Evolutionary conservation across 2,797 vertebrate species (phyloP).

Genomic region (Steatocranus sp.): DNA sequence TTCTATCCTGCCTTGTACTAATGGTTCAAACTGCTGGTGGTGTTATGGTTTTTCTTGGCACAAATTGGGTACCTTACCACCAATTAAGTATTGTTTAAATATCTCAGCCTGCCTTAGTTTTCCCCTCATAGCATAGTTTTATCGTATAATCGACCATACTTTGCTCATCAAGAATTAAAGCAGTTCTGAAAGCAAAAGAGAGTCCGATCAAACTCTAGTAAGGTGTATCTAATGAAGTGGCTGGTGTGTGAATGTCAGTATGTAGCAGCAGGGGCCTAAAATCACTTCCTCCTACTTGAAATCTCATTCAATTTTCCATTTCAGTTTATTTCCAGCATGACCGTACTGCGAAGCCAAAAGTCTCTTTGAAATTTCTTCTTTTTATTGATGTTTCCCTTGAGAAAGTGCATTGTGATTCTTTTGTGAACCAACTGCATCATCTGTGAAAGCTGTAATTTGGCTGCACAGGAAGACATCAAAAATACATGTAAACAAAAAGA

Average conservation of each 20-base stretch:
- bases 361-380: neutral
- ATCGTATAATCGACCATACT: neutral
- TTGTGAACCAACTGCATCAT: conserved; percentile 14
- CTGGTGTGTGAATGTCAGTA: neutral
- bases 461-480: neutral
- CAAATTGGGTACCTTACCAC: neutral
- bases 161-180: neutral
- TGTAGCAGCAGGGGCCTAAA: neutral
- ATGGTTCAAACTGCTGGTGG: neutral
- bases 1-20: neutral
- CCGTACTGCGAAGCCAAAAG: neutral
- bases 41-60: neutral
- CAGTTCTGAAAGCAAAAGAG: neutral
- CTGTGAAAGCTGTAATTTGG: conserved; percentile 16
- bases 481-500: conserved; percentile 47
- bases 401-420: neutral
- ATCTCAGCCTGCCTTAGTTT: neutral
- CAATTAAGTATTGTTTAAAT: neutral
- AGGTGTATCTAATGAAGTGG: neutral
- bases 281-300: neutral
- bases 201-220: neutral
- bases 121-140: neutral
- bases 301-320: neutral
- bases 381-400: neutral
- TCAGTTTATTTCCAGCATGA: neutral